phyloP scores from a whole-genome alignment of 2,888 invertebrate species.

The Chelonus formosanus region DNA sequence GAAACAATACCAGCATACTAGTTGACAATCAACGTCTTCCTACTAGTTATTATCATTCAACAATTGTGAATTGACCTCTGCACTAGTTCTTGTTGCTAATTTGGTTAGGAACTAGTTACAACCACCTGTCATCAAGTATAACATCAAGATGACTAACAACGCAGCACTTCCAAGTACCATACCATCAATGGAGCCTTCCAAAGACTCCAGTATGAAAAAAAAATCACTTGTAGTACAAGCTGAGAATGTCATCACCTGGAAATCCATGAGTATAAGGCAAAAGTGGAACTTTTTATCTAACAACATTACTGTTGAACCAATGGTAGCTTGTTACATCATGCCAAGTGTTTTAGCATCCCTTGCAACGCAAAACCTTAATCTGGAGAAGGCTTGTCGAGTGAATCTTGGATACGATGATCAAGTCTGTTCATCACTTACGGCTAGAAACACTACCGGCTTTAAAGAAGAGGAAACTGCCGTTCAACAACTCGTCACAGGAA shows the following conservation, averaged over 20 bases:
- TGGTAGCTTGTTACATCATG: conserved; percentile 78
- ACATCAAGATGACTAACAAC: conserved; percentile 35
- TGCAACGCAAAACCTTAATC: conserved; percentile 84
- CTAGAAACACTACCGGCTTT: conserved; percentile 75
- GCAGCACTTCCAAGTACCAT: conserved; percentile 22
- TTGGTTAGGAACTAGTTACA: not conserved
- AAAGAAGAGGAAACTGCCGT: conserved; percentile 71
- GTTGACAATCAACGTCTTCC: not conserved
- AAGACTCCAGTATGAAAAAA: conserved; percentile 4
- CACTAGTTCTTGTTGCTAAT: not conserved
- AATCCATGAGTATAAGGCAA: conserved; percentile 68
- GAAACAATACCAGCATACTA: not conserved
- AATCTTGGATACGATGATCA: conserved; percentile 78
- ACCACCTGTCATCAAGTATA: not conserved
- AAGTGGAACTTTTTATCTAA: conserved; percentile 70
- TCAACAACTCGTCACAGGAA: conserved; percentile 74
- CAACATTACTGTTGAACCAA: conserved; percentile 79
- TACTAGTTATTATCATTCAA: not conserved
- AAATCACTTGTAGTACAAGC: conserved; percentile 11
- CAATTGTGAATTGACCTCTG: not conserved
- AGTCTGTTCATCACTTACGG: conserved; percentile 80
- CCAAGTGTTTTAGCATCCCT: conserved; percentile 74
- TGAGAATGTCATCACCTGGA: conserved; percentile 58
- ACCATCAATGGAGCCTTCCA: conserved; percentile 28
- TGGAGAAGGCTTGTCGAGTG: conserved; percentile 87